A percentile compares a stretch with the other conserved stretches of the same genome.
phyloP scores from a whole-genome alignment of 1,140 invertebrate genomes.

The Nasonia vitripennis region DNA sequence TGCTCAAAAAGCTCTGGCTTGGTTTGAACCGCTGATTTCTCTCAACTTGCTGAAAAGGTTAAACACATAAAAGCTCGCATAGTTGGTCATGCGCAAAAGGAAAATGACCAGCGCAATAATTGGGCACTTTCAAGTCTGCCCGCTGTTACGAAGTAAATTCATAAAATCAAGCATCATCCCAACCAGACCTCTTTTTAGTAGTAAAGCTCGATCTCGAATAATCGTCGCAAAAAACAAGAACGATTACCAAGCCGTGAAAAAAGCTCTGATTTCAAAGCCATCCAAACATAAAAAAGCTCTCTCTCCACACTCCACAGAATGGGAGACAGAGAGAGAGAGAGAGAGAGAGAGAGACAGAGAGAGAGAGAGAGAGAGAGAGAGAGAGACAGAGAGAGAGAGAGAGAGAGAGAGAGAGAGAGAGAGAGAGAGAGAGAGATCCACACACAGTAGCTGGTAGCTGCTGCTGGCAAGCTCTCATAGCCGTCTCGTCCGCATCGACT shows the following conservation, averaged over 20 bases:
- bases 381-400: too few relatives aligned
- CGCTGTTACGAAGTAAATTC: not conserved
- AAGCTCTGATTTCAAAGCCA: not conserved
- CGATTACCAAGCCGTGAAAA: not conserved
- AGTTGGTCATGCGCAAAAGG: not conserved
- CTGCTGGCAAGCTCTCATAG: slow-evolving; percentile 2
- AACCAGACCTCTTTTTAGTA: not conserved
- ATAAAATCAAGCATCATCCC: not conserved
- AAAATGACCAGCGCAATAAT: not conserved
- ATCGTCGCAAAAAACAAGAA: too few relatives aligned
- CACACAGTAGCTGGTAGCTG: not conserved
- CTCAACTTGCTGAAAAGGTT: not conserved
- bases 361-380: not conserved
- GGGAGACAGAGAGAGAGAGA: too few relatives aligned
- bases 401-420: too few relatives aligned
- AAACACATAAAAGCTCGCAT: too few relatives aligned
- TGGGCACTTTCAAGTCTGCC: not conserved
- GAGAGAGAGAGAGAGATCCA: not conserved
- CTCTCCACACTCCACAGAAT: not conserved
- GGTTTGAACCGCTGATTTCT: not conserved
- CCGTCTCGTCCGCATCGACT: not conserved
- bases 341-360: not conserved
- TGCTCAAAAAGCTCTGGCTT: not conserved
- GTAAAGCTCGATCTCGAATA: not conserved
- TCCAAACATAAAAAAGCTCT: not conserved